Evolutionary conservation across 2,113 vertebrate genomes (phyloP).

Genomic region (Romanogobio albipinnatus): DNA sequence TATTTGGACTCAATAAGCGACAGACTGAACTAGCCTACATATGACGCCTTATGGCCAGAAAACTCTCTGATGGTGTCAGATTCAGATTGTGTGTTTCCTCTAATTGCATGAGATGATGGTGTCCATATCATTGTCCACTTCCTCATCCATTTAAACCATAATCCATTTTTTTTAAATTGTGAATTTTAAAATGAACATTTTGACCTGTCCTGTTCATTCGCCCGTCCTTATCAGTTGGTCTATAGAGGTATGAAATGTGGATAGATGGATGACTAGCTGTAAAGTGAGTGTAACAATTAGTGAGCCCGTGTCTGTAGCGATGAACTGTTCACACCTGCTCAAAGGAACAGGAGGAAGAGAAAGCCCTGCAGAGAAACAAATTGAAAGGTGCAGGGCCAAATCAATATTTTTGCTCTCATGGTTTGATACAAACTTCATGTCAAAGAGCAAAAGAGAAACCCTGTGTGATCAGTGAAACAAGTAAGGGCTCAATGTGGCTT

Average conservation of each 20-base stretch:
- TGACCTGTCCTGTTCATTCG: background rate
- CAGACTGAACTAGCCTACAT: constrained; percentile 9
- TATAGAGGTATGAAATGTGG: background rate
- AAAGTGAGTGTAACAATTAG: background rate
- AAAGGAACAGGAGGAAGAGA: background rate
- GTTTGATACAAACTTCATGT: constrained; percentile 1
- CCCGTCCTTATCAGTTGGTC: background rate
- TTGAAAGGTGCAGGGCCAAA: constrained; percentile 4
- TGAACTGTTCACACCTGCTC: constrained; percentile 6
- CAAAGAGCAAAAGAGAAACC: background rate
- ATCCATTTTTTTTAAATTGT: background rate
- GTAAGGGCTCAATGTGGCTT: background rate
- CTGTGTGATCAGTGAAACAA: background rate
- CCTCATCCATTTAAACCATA: background rate
- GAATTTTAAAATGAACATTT: background rate
- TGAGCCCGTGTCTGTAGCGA: background rate
- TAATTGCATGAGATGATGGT: constrained; percentile 21
- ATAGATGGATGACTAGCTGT: background rate
- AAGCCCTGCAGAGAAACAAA: constrained; percentile 8
- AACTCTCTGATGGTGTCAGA: constrained; percentile 10
- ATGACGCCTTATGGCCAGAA: constrained; percentile 19
- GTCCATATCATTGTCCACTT: background rate
- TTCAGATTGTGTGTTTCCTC: background rate
- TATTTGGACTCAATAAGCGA: constrained; percentile 17
- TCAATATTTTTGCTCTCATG: constrained; percentile 23